Evolutionary conservation across 2,113 vertebrate species (phyloP).

Genomic region (Cichladusa arquata): DNA sequence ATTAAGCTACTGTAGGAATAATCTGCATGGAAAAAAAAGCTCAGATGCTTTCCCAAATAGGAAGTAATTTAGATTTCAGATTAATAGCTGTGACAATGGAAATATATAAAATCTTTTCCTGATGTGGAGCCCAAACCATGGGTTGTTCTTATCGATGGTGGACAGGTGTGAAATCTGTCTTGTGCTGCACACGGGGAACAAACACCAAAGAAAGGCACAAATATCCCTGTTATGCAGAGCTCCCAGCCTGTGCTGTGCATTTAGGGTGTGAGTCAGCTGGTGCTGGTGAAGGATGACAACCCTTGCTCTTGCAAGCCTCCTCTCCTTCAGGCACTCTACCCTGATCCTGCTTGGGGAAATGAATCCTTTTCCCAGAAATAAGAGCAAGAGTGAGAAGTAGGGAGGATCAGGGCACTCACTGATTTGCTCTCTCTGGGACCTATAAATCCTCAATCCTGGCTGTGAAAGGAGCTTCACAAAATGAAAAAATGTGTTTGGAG

Average conservation of each 20-base stretch:
- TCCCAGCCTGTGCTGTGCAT: not conserved
- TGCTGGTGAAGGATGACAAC: not conserved
- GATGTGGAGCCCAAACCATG: not conserved
- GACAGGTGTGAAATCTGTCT: slow-evolving; percentile 7
- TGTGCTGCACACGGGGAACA: not conserved
- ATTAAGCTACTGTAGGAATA: slow-evolving; percentile 19
- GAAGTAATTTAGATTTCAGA: slow-evolving; percentile 67
- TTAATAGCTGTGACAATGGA: slow-evolving; percentile 47
- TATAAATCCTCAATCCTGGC: not conserved
- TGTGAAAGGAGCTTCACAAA: not conserved
- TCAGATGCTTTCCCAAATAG: slow-evolving; percentile 40
- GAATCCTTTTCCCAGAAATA: not conserved
- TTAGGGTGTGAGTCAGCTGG: not conserved
- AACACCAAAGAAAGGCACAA: not conserved
- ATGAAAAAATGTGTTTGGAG: not conserved
- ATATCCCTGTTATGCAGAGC: fast-evolving
- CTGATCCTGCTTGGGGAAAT: not conserved
- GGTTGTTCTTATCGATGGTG: not conserved
- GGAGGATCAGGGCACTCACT: not conserved
- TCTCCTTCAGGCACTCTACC: not conserved
- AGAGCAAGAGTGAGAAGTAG: not conserved
- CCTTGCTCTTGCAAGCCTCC: not conserved
- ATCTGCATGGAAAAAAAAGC: slow-evolving; percentile 1
- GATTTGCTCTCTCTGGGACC: not conserved
- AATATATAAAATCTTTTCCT: slow-evolving; percentile 33